Conservation (phyloP, 2,113 vertebrate genomes). For the Dipodomys spectabilis region DNA sequence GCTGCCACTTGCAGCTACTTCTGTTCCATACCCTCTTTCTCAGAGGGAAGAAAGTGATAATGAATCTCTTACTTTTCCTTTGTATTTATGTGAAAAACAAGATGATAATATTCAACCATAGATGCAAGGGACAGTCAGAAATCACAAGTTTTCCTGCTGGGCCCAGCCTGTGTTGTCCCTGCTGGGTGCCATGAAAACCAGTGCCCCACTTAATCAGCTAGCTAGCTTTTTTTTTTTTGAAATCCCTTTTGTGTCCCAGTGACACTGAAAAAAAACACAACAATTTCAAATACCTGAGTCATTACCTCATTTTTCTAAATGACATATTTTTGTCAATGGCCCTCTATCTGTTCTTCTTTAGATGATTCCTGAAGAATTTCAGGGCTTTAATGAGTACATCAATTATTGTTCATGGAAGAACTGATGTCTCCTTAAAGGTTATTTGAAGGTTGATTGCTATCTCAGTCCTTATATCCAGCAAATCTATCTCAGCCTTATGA, state of each 20-base stretch:
- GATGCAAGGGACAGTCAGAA: not conserved
- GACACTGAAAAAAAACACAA: constrained; percentile 33
- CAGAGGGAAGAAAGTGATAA: not conserved
- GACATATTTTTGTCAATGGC: constrained; percentile 68
- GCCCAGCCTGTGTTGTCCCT: not conserved
- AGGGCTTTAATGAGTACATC: constrained; percentile 88
- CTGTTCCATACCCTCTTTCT: not conserved
- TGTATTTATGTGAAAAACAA: not conserved
- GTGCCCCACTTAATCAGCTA: not conserved
- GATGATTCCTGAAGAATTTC: constrained; percentile 82
- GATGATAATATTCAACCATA: not conserved
- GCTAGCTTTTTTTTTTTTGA: constrained; percentile 5
- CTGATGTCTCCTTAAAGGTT: constrained; percentile 90
- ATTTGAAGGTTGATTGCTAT: constrained; percentile 97
- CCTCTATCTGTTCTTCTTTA: constrained; percentile 73
- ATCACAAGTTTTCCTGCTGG: constrained; percentile 10
- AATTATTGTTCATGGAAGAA: constrained; percentile 87
- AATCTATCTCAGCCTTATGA: constrained; percentile 95
- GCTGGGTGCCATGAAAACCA: not conserved
- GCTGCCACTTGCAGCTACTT: not conserved
- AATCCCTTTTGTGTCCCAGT: not conserved
- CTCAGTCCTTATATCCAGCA: constrained; percentile 91
- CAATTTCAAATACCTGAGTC: constrained; percentile 59
- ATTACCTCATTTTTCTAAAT: constrained; percentile 77
- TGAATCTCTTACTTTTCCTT: not conserved